Conservation (phyloP, 2,797 vertebrate genomes). For the Anguilla pacifica region DNA sequence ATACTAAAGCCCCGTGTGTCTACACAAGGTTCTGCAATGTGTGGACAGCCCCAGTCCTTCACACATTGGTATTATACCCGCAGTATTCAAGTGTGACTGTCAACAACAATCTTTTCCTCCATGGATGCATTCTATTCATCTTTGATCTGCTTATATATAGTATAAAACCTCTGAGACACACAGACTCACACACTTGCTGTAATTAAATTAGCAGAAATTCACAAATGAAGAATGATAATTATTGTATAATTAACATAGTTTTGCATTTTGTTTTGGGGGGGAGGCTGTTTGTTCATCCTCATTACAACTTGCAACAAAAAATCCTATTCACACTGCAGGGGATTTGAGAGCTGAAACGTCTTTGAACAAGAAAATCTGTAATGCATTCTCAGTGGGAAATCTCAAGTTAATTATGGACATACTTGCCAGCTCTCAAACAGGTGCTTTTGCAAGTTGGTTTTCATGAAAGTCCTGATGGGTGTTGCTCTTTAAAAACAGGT, state of each 20-base stretch:
- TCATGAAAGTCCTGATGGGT: neutral
- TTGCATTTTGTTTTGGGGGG: neutral
- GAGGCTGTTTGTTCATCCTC: neutral
- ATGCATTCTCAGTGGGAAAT: neutral
- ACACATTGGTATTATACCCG: too few species aligned
- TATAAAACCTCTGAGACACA: constrained; percentile 21
- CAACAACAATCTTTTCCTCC: too few species aligned
- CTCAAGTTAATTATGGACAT: neutral
- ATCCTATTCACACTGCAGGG: neutral
- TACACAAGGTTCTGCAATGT: too few species aligned
- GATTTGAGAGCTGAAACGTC: neutral
- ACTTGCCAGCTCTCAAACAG: neutral
- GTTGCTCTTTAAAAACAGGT: too few species aligned
- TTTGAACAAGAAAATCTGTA: neutral
- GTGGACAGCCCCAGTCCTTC: too few species aligned
- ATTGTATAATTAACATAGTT: neutral
- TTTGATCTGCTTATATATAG: neutral
- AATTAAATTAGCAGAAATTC: constrained; percentile 6
- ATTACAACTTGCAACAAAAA: neutral
- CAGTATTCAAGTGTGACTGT: too few species aligned
- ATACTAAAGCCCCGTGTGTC: too few species aligned
- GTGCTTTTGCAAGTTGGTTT: neutral
- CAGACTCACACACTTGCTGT: constrained; percentile 21
- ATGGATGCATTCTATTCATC: neutral
- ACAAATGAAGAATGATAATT: neutral